phyloP scores from a whole-genome alignment of 2,797 vertebrate genomes.

The Cryptoblepharus egeriae region DNA sequence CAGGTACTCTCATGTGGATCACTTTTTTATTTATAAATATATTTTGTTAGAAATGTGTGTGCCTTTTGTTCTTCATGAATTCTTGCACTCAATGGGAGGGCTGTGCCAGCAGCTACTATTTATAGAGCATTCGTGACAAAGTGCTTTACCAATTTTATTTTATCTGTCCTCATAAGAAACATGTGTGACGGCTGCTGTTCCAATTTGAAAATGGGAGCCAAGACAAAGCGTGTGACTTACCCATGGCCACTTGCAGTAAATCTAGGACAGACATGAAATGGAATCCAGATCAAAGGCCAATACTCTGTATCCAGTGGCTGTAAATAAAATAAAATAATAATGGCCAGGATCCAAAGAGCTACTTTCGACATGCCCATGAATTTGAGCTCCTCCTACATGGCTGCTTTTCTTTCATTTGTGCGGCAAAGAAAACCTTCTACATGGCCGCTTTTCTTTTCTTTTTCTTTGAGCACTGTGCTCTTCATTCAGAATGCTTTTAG shows the following conservation, averaged over 20 bases:
- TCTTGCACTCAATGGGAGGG: not conserved
- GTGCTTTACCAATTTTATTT: not conserved
- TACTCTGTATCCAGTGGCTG: not conserved
- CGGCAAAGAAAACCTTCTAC: no score
- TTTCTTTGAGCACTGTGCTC: not conserved
- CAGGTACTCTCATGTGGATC: not conserved
- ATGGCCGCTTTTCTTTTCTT: not conserved
- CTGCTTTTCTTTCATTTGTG: no score
- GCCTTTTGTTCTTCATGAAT: not conserved
- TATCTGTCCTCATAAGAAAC: not conserved
- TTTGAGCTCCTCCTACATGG: not conserved
- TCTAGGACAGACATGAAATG: not conserved
- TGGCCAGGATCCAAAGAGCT: not conserved
- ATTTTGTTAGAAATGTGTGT: not conserved
- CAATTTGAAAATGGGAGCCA: not conserved
- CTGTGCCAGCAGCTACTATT: not conserved
- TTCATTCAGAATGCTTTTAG: no score
- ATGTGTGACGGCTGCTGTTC: not conserved
- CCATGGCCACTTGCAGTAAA: not conserved
- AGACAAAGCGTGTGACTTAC: not conserved
- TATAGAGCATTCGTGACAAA: not conserved
- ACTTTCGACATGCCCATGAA: not conserved
- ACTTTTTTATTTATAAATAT: constrained; percentile 8
- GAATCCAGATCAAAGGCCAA: not conserved
- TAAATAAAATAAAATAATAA: not conserved